Percentiles rank a stretch among this genome's conserved stretches.
Evolutionary conservation across 2,113 vertebrate genomes (phyloP).

Genomic region (mouse (Mus musculus)): GRCm39 chr15:15638001-15638500

Average conservation of each 20-base stretch:
- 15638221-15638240: not conserved
- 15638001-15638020: not conserved
- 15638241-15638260: not conserved
- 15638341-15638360: not conserved
- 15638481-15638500: not conserved
- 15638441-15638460: not conserved
- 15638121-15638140: not conserved
- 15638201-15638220: not conserved
- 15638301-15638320: not conserved
- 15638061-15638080: not conserved
- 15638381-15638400: not conserved
- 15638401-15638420: not conserved
- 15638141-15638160: not conserved
- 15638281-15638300: not conserved
- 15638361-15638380: not conserved
- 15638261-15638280: not conserved
- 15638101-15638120: not conserved
- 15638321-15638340: not conserved
- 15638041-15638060: not conserved
- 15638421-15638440: not conserved
- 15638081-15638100: not conserved
- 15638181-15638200: not conserved
- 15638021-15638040: not conserved
- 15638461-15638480: not conserved
- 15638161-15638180: not conserved